Conservation (phyloP, 2,797 vertebrate species). For the Characodon lateralis region DNA sequence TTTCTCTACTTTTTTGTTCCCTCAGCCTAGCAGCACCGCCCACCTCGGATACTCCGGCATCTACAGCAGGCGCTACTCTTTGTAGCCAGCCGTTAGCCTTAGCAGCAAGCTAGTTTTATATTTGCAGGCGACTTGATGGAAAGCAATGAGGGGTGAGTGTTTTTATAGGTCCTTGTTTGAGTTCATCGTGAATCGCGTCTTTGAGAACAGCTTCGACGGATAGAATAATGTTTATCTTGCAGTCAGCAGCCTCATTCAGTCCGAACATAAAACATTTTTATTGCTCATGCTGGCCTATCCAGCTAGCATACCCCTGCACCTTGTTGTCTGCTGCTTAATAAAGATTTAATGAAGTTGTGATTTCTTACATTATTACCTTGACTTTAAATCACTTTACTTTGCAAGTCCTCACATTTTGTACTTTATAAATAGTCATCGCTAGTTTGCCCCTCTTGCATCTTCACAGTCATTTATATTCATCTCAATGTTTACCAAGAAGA, state of each 20-base stretch:
- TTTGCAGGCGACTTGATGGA: constrained; percentile 54
- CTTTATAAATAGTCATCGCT: background rate
- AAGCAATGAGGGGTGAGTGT: constrained; percentile 57
- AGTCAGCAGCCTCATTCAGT: background rate
- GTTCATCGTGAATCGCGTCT: rapidly evolving
- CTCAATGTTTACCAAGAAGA: background rate
- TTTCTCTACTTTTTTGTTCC: background rate
- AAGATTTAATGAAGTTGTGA: background rate
- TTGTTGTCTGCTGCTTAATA: background rate
- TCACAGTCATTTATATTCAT: background rate
- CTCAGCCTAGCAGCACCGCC: constrained; percentile 36
- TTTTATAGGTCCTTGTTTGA: background rate
- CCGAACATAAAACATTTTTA: background rate
- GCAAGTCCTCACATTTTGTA: background rate
- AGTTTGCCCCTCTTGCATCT: too few species aligned
- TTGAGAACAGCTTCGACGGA: background rate
- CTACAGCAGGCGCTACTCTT: background rate
- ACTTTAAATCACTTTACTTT: background rate
- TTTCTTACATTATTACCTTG: background rate
- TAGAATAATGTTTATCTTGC: background rate
- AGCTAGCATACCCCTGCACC: constrained; percentile 33
- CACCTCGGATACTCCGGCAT: background rate
- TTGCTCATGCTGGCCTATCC: constrained; percentile 60
- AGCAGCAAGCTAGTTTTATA: constrained; percentile 29
- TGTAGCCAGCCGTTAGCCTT: constrained; percentile 48